Conservation (phyloP, 1,140 invertebrate species). For the Mercenaria mercenaria region DNA sequence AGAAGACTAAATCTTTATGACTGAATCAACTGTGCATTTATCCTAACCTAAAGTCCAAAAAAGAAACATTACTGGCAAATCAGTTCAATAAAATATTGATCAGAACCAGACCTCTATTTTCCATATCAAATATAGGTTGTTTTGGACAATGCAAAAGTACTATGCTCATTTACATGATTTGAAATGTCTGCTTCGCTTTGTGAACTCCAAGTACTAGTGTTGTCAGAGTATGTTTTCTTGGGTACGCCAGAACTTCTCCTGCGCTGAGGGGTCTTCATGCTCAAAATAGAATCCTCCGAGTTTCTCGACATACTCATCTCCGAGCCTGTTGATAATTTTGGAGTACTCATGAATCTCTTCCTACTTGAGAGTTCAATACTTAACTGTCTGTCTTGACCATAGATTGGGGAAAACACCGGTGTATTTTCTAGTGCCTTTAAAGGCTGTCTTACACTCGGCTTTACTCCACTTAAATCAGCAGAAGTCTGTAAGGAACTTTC, state of each 20-base stretch:
- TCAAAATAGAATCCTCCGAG: conserved; percentile 14
- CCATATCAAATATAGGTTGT: conserved; percentile 54
- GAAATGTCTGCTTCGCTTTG: conserved; percentile 42
- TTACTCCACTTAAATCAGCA: not conserved
- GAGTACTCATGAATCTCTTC: conserved; percentile 62
- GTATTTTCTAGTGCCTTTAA: conserved; percentile 71
- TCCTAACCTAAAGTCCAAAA: no score
- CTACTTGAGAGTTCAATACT: conserved; percentile 31
- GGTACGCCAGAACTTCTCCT: not conserved
- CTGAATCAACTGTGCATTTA: no score
- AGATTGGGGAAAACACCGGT: conserved; percentile 66
- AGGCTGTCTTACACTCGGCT: conserved; percentile 44
- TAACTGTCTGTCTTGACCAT: conserved; percentile 11
- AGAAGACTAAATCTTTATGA: no score
- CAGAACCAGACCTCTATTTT: no score
- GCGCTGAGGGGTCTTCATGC: conserved; percentile 30
- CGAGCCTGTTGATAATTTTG: conserved; percentile 45
- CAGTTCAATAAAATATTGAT: no score
- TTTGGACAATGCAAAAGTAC: conserved; percentile 48
- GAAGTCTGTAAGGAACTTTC: not conserved
- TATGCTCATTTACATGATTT: not conserved
- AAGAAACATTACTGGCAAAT: no score
- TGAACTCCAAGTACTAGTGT: conserved; percentile 60
- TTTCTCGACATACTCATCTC: conserved; percentile 18
- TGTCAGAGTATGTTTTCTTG: not conserved